Percentiles rank a stretch among this genome's conserved stretches.
phyloP scores from a whole-genome alignment of 2,797 vertebrate species.

The Microctenopoma steveboyesi region DNA sequence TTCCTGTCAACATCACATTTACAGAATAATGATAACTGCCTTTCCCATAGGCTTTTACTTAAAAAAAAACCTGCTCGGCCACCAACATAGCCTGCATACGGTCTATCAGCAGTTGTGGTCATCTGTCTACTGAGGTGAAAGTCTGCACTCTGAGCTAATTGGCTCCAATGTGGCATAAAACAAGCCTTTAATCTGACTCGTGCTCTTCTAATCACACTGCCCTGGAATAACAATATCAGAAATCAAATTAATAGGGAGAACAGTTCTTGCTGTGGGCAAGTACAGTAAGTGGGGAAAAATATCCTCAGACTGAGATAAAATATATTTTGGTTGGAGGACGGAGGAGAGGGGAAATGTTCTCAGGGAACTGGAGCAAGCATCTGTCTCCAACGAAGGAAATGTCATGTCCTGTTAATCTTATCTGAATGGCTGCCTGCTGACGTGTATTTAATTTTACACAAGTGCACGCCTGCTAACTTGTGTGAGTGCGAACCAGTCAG shows the following conservation, averaged over 20 bases:
- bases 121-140: slow-evolving; percentile 55
- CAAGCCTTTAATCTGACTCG: slow-evolving; percentile 52
- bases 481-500: slow-evolving; percentile 41
- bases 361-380: slow-evolving; percentile 75
- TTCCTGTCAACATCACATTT: slow-evolving; percentile 13
- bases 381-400: slow-evolving; percentile 75
- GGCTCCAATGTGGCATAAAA: slow-evolving; percentile 62
- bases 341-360: slow-evolving; percentile 51
- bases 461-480: slow-evolving; percentile 50
- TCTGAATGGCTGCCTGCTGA: slow-evolving; percentile 77
- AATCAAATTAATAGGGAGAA: slow-evolving; percentile 63
- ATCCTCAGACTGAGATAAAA: slow-evolving; percentile 55
- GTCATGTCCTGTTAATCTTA: slow-evolving; percentile 81
- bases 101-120: slow-evolving; percentile 49
- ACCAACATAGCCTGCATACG: slow-evolving; percentile 12
- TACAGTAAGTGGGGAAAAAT: slow-evolving; percentile 31
- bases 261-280: slow-evolving; percentile 47
- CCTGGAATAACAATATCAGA: slow-evolving; percentile 60
- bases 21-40: slow-evolving; percentile 3
- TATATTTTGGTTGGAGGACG: slow-evolving; percentile 58
- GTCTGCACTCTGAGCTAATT: slow-evolving; percentile 52
- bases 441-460: slow-evolving; percentile 77
- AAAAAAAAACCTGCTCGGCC: slow-evolving; percentile 5
- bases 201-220: slow-evolving; percentile 51
- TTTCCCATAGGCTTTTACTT: slow-evolving; percentile 8